Evolutionary conservation across 2,888 invertebrate species (phyloP).

Genomic region (Oasisia sp.): DNA sequence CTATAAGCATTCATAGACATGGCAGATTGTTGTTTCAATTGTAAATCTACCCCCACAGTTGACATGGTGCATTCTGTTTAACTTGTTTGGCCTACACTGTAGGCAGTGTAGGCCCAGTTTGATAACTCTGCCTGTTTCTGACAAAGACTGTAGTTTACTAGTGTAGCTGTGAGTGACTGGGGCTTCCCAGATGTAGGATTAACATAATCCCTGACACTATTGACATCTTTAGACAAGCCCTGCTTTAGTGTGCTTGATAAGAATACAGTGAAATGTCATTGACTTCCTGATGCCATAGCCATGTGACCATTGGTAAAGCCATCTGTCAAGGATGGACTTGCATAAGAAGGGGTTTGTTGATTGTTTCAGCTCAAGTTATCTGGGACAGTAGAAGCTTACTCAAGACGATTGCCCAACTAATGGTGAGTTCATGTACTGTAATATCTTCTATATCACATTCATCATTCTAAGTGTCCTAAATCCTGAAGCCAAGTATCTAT

Average conservation of each 20-base stretch:
- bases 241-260: neutral
- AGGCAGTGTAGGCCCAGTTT: neutral
- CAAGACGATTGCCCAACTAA: neutral
- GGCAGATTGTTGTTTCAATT: neutral
- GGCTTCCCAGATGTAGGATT: neutral
- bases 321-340: neutral
- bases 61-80: neutral
- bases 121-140: neutral
- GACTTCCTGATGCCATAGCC: neutral
- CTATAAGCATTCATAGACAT: neutral
- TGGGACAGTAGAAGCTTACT: neutral
- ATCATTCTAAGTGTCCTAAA: neutral
- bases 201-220: neutral
- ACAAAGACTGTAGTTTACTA: neutral
- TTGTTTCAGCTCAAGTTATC: neutral
- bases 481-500: neutral
- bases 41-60: neutral
- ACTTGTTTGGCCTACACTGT: neutral
- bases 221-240: neutral
- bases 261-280: neutral
- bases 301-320: neutral
- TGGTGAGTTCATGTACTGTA: no score
- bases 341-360: neutral
- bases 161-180: neutral
- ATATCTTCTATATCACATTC: neutral